A percentile compares a stretch with the other conserved stretches of the same genome.
phyloP scores from a whole-genome alignment of 2,888 invertebrate species.

The Prosapia bicincta region DNA sequence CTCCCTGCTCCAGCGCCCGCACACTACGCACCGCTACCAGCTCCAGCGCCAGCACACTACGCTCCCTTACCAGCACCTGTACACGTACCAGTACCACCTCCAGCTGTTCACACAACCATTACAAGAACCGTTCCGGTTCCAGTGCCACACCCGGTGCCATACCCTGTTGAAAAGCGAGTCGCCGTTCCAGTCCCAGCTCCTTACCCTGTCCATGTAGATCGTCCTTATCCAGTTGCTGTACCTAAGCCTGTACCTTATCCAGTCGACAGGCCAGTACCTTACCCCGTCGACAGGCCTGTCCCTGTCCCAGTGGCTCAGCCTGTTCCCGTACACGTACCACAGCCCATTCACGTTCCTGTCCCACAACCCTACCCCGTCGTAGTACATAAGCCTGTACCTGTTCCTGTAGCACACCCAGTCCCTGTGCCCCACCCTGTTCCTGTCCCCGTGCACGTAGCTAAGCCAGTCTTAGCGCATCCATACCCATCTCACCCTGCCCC shows the following conservation, averaged over 20 bases:
- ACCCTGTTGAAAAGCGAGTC: slow-evolving; percentile 33
- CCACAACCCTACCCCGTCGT: slow-evolving; percentile 30
- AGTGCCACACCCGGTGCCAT: slow-evolving; percentile 16
- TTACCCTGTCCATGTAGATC: slow-evolving; percentile 37
- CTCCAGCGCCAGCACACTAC: slow-evolving; percentile 20
- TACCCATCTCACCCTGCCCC: slow-evolving; percentile 5
- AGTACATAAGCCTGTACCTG: slow-evolving; percentile 28
- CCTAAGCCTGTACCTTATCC: slow-evolving; percentile 35
- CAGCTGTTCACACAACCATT: slow-evolving; percentile 11
- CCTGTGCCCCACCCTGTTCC: slow-evolving; percentile 23
- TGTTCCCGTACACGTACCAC: slow-evolving; percentile 34
- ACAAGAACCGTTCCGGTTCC: slow-evolving; percentile 12
- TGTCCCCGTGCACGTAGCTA: slow-evolving; percentile 5
- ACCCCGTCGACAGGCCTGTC: slow-evolving; percentile 36
- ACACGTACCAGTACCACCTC: too few relatives aligned
- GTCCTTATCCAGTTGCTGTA: slow-evolving; percentile 38
- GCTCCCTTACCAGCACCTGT: too few relatives aligned
- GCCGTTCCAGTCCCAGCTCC: slow-evolving; percentile 36
- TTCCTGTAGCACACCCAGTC: slow-evolving; percentile 20
- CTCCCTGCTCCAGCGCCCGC: slow-evolving; percentile 42
- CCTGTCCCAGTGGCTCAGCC: slow-evolving; percentile 35
- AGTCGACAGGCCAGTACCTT: slow-evolving; percentile 35
- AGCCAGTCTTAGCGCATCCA: slow-evolving; percentile 19
- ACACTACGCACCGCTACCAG: slow-evolving; percentile 38
- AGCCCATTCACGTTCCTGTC: slow-evolving; percentile 29